A percentile compares a stretch with the other conserved stretches of the same genome.
Evolutionary conservation across 1,140 invertebrate genomes (phyloP).

Genomic region (Polypedilum vanderplanki): DNA sequence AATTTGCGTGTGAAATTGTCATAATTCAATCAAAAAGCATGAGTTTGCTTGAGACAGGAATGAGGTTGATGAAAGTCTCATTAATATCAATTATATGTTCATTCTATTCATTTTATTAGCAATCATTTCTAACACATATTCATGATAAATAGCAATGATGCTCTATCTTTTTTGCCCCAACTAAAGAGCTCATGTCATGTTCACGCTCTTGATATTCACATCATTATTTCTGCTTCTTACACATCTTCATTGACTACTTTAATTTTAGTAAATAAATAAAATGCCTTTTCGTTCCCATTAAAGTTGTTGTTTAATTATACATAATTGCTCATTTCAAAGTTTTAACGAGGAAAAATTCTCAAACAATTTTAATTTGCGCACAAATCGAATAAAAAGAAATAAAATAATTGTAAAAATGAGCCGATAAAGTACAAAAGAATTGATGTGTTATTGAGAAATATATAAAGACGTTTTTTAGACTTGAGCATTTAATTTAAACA

Average conservation of each 20-base stretch:
- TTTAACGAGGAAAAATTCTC: neutral
- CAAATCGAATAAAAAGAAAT: neutral
- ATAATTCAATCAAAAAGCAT: too few relatives aligned
- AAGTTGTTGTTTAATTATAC: neutral
- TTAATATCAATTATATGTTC: neutral
- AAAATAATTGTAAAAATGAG: neutral
- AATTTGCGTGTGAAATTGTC: too few relatives aligned
- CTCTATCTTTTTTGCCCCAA: too few relatives aligned
- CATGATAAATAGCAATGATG: too few relatives aligned
- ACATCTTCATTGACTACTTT: neutral
- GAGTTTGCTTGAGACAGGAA: neutral
- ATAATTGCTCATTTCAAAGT: constrained; percentile 6
- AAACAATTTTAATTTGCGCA: neutral
- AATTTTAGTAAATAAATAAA: neutral
- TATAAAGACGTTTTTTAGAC: neutral
- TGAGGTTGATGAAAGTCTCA: neutral
- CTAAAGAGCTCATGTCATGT: neutral
- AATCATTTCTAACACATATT: too few relatives aligned
- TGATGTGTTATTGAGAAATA: neutral
- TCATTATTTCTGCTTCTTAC: neutral
- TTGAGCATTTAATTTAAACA: constrained; percentile 6
- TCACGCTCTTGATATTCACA: neutral
- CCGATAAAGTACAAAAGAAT: constrained; percentile 13
- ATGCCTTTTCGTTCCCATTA: constrained; percentile 2
- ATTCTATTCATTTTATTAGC: neutral